These are phyloP conservation scores for Leucophenga maculata DNA, from an alignment of 2,888 invertebrate species.

Conservation along the genomic window DNA sequence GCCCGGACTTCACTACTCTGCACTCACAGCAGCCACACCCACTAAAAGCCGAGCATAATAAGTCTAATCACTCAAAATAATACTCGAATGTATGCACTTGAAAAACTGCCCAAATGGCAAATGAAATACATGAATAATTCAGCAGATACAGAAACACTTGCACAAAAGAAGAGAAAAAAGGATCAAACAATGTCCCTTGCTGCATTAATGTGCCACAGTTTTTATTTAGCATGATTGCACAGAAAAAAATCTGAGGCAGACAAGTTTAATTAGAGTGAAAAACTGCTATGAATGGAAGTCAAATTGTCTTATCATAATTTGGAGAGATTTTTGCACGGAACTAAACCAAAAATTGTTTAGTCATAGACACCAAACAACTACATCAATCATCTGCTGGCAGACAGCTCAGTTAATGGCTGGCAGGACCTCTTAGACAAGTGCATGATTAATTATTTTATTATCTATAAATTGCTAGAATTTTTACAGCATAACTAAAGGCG, in stretches of 20 bases:
- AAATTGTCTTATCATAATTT: constrained; percentile 66
- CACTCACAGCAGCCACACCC: not conserved
- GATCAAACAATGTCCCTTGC: constrained; percentile 8
- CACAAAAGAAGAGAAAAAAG: not conserved
- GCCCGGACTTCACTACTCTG: constrained; percentile 11
- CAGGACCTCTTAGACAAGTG: constrained; percentile 62
- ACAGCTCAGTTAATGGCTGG: constrained; percentile 53
- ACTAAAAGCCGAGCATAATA: not conserved
- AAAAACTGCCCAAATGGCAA: constrained; percentile 21
- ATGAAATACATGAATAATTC: constrained; percentile 47
- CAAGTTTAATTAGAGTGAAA: constrained; percentile 57
- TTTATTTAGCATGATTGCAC: constrained; percentile 62
- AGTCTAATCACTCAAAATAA: too few species aligned
- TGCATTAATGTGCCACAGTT: constrained; percentile 59
- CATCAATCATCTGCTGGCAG: constrained; percentile 56
- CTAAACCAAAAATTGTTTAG: constrained; percentile 53
- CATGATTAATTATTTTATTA: constrained; percentile 65
- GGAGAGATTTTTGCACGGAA: constrained; percentile 49
- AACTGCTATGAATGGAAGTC: constrained; percentile 28
- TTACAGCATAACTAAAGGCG: too few species aligned
- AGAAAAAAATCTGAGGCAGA: constrained; percentile 35
- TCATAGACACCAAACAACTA: constrained; percentile 48
- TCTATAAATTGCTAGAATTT: constrained; percentile 56
- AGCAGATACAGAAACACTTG: constrained; percentile 40
- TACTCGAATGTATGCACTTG: not conserved